These are phyloP conservation scores for Serripes groenlandicus DNA, from an alignment of 2,888 invertebrate species.

Conservation along the genomic window DNA sequence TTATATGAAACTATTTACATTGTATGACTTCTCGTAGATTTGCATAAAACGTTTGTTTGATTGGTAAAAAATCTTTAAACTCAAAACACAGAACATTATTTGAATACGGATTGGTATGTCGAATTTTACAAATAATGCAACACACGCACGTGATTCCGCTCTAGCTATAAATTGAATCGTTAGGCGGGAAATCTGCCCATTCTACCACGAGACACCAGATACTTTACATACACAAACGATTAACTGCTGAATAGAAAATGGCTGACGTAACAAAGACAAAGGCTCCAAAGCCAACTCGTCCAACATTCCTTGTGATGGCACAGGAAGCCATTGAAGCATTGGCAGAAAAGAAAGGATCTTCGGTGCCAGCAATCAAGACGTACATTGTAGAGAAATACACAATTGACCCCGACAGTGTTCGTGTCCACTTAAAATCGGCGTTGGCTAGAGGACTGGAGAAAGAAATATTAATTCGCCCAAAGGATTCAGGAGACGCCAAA, in stretches of 20 bases:
- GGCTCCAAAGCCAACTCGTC: conserved; percentile 57
- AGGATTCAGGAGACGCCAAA: conserved; percentile 67
- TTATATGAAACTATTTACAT: too few species aligned
- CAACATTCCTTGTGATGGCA: conserved; percentile 70
- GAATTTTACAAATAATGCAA: not conserved
- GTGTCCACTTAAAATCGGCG: conserved; percentile 68
- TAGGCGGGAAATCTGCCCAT: conserved; percentile 7
- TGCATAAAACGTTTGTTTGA: too few species aligned
- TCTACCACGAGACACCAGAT: not conserved
- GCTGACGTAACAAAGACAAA: conserved; percentile 53
- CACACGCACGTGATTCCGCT: not conserved
- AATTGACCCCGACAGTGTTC: conserved; percentile 63
- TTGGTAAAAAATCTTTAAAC: too few species aligned
- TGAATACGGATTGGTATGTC: too few species aligned
- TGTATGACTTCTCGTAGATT: too few species aligned
- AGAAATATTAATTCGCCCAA: conserved; percentile 69
- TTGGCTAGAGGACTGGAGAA: conserved; percentile 71
- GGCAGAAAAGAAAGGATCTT: conserved; percentile 71
- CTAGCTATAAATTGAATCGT: conserved; percentile 1
- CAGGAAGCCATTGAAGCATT: conserved; percentile 66
- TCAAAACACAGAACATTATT: too few species aligned
- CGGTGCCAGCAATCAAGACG: conserved; percentile 71
- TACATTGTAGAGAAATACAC: conserved; percentile 75
- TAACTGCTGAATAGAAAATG: conserved; percentile 29
- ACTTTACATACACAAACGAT: not conserved